Percentiles rank a stretch among this genome's conserved stretches.
Evolutionary conservation across 2,113 vertebrate species (phyloP).

Genomic region (Ovibos moschatus): DNA sequence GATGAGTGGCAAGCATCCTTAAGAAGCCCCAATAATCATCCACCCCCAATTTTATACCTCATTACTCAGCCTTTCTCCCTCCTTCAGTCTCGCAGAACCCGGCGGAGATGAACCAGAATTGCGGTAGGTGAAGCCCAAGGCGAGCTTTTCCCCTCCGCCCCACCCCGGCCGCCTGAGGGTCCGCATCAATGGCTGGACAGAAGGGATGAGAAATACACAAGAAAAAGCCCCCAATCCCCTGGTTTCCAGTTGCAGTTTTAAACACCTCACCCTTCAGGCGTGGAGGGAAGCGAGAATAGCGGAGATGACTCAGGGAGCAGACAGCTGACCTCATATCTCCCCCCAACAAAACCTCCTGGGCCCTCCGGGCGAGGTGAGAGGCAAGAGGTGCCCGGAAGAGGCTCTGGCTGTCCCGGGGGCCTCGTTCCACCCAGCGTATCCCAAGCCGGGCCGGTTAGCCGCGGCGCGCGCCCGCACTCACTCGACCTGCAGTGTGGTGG

Average conservation of each 20-base stretch:
- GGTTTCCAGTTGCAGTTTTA: background rate
- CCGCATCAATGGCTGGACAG: background rate
- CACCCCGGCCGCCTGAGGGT: background rate
- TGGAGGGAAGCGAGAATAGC: background rate
- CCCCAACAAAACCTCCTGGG: background rate
- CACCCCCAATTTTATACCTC: background rate
- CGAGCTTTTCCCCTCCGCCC: background rate
- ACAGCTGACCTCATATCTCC: background rate
- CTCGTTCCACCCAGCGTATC: background rate
- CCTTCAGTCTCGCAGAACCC: background rate
- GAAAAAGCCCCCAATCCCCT: background rate
- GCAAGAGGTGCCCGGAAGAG: background rate
- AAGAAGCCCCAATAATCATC: background rate
- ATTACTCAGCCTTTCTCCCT: background rate
- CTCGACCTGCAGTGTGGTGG: conserved; percentile 90
- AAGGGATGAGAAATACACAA: background rate
- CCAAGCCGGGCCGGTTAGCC: background rate
- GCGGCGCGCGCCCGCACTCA: conserved; percentile 81
- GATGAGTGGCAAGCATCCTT: background rate
- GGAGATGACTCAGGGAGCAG: background rate
- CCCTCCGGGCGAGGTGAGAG: background rate
- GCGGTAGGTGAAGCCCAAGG: background rate
- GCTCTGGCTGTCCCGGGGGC: background rate
- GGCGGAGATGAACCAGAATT: background rate
- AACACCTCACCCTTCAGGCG: background rate